A percentile compares a stretch with the other conserved stretches of the same genome.
phyloP scores from a whole-genome alignment of 1,140 invertebrate species.

The Drosophila leontia region DNA sequence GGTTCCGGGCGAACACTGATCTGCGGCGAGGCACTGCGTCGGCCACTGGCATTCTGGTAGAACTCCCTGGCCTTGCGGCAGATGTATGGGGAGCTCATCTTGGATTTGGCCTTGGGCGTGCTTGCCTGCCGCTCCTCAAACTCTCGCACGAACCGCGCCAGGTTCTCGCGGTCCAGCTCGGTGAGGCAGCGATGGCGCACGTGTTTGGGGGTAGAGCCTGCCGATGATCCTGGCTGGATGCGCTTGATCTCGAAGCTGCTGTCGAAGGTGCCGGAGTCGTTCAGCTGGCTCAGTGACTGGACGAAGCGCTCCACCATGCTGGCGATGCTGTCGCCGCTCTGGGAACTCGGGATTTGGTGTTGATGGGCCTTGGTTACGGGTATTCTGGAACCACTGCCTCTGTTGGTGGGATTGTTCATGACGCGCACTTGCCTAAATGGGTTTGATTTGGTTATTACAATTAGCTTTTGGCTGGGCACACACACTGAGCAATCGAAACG shows the following conservation, averaged over 20 bases:
- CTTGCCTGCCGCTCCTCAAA: conserved; percentile 71
- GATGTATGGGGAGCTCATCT: conserved; percentile 59
- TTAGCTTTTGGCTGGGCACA: conserved; percentile 1
- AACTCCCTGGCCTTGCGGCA: conserved; percentile 74
- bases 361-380: conserved; percentile 4
- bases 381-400: conserved; percentile 20
- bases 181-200: conserved; percentile 70
- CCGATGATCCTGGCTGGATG: conserved; percentile 51
- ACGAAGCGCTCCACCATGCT: conserved; percentile 79
- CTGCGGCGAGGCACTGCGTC: conserved; percentile 76
- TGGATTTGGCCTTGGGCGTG: conserved; percentile 59
- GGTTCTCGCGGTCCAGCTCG: conserved; percentile 76
- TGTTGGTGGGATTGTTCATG: conserved; percentile 60
- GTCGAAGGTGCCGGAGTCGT: conserved; percentile 81
- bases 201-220: conserved; percentile 18
- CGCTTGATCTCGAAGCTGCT: conserved; percentile 81
- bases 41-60: conserved; percentile 67
- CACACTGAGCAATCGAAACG: conserved; percentile 54
- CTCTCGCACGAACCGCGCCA: conserved; percentile 68
- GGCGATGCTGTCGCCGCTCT: conserved; percentile 42
- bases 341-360: conserved; percentile 5
- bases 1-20: conserved; percentile 22
- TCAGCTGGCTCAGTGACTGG: conserved; percentile 73
- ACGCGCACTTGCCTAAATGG: conserved; percentile 46
- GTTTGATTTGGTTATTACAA: conserved; percentile 27